A percentile compares a stretch with the other conserved stretches of the same genome.
Conservation (phyloP, 2,888 invertebrate species). For the Agrypnus murinus region DNA sequence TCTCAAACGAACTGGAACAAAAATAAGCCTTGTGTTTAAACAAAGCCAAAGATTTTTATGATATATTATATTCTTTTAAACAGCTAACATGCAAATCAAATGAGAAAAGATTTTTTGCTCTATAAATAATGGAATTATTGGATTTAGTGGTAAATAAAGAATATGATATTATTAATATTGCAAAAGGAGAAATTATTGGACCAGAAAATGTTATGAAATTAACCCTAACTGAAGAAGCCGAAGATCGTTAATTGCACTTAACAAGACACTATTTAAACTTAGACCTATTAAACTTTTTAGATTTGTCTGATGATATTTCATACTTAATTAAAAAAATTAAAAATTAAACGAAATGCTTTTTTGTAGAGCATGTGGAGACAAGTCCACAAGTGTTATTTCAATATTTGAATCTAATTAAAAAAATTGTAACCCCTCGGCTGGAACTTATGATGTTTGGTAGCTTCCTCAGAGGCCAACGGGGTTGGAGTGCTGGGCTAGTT, state of each 20-base stretch:
- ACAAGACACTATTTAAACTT: constrained; percentile 5
- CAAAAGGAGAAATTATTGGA: too few relatives aligned
- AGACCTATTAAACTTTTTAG: not conserved
- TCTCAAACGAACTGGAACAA: too few relatives aligned
- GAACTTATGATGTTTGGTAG: too few relatives aligned
- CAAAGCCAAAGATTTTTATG: constrained; percentile 5
- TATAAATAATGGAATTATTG: not conserved
- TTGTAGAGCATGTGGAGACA: too few relatives aligned
- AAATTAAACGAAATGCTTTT: constrained; percentile 13
- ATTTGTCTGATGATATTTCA: constrained; percentile 7
- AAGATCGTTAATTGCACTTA: constrained; percentile 8
- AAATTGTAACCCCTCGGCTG: too few relatives aligned
- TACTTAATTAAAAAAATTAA: constrained; percentile 1
- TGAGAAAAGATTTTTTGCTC: not conserved
- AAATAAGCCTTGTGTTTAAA: too few relatives aligned
- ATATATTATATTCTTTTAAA: constrained; percentile 17
- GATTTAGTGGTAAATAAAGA: constrained; percentile 2
- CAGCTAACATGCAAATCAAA: not conserved
- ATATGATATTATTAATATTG: not conserved
- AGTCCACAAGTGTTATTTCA: too few relatives aligned
- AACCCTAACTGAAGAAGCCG: not conserved
- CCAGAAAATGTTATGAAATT: too few relatives aligned
- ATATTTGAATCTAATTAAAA: too few relatives aligned
- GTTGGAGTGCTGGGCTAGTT: too few relatives aligned
- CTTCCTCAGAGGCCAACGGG: too few relatives aligned